phyloP scores from a whole-genome alignment of 2,888 invertebrate species.

The Linyphia triangularis region DNA sequence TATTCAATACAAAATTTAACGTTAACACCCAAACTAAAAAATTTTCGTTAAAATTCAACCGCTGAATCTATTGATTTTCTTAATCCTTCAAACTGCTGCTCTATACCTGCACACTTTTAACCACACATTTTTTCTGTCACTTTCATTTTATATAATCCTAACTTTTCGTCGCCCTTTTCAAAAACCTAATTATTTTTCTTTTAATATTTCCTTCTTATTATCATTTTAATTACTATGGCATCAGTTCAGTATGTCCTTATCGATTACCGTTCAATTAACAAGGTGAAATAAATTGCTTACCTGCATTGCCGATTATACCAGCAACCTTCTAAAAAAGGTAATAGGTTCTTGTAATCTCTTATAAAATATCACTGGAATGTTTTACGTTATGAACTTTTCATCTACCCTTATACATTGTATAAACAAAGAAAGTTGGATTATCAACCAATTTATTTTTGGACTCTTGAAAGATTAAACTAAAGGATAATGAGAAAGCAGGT shows the following conservation, averaged over 20 bases:
- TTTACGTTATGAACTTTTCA: too few relatives aligned
- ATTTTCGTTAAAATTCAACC: too few relatives aligned
- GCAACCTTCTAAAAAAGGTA: not conserved
- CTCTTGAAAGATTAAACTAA: too few relatives aligned
- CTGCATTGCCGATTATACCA: not conserved
- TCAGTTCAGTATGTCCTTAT: not conserved
- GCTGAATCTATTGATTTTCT: too few relatives aligned
- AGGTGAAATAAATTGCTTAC: not conserved
- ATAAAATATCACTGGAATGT: too few relatives aligned
- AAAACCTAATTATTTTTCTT: not conserved
- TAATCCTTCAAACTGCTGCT: too few relatives aligned
- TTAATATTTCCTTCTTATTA: not conserved
- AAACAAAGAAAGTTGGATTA: too few relatives aligned
- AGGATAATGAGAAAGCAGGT: too few relatives aligned
- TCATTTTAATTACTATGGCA: not conserved
- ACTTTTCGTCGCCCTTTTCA: not conserved
- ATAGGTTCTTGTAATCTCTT: not conserved
- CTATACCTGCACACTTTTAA: not conserved
- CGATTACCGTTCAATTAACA: not conserved
- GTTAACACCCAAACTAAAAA: too few relatives aligned
- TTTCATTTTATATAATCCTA: not conserved
- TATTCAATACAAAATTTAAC: too few relatives aligned
- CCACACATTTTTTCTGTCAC: not conserved
- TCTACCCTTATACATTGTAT: too few relatives aligned
- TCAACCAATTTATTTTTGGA: too few relatives aligned